Percentiles rank a stretch among this genome's conserved stretches.
Conservation (phyloP, 2,888 invertebrate species). For the Daptonema setosum region DNA sequence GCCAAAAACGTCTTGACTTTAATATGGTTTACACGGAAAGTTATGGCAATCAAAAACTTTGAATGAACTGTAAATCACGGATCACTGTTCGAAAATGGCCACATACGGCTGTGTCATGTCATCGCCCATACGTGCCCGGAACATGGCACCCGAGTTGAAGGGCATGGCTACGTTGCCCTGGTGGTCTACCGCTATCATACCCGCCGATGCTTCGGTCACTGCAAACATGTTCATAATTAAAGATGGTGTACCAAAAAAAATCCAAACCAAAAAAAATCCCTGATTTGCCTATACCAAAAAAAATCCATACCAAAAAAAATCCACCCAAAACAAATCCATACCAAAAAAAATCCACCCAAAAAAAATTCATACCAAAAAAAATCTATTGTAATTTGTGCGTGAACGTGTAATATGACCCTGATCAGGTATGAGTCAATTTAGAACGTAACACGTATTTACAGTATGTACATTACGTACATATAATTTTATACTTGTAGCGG, state of each 20-base stretch:
- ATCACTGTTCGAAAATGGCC: neutral
- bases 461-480: too few species aligned
- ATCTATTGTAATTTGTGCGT: too few species aligned
- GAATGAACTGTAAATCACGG: too few species aligned
- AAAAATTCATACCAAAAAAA: too few species aligned
- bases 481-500: too few species aligned
- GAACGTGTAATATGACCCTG: too few species aligned
- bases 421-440: too few species aligned
- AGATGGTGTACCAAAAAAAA: neutral
- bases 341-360: neutral
- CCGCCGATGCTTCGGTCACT: constrained; percentile 3
- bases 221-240: neutral
- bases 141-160: neutral
- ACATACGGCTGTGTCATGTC: neutral
- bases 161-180: constrained; percentile 9
- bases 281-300: neutral
- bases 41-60: too few species aligned
- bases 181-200: constrained; percentile 8
- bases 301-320: neutral
- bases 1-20: too few species aligned
- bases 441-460: too few species aligned
- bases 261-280: neutral
- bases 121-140: neutral
- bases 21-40: too few species aligned
- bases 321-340: neutral